Conservation (phyloP, 2,113 vertebrate genomes). For the Entelurus aequoreus region DNA sequence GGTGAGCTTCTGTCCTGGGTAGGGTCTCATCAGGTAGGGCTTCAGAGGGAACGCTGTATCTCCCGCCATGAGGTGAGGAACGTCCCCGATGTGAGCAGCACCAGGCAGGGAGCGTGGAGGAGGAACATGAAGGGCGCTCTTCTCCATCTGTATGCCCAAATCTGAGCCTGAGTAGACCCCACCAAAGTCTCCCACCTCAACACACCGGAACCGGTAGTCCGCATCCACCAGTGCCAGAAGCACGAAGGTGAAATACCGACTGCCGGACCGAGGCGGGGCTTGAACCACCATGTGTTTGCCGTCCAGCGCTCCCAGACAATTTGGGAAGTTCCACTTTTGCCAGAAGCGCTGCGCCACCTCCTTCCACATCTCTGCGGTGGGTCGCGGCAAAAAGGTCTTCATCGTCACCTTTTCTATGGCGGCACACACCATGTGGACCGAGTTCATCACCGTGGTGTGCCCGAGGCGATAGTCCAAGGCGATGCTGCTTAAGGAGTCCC, state of each 20-base stretch:
- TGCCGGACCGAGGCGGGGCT: slow-evolving; percentile 8
- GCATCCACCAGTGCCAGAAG: slow-evolving; percentile 4
- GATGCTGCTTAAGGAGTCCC: too few relatives aligned
- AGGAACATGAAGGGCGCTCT: slow-evolving; percentile 4
- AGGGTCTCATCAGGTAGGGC: slow-evolving; percentile 2
- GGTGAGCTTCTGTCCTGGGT: not conserved
- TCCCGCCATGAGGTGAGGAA: not conserved
- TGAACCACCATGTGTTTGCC: slow-evolving; percentile 1
- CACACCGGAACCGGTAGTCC: too few relatives aligned
- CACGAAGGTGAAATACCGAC: slow-evolving; percentile 15
- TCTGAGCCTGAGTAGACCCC: slow-evolving; percentile 7
- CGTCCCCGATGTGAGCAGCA: not conserved
- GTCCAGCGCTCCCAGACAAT: slow-evolving; percentile 6
- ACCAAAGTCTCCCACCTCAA: slow-evolving; percentile 30
- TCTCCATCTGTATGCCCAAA: slow-evolving; percentile 9
- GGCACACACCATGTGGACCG: too few relatives aligned
- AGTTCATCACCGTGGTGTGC: too few relatives aligned
- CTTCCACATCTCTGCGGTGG: not conserved
- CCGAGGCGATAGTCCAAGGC: too few relatives aligned
- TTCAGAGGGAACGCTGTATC: not conserved
- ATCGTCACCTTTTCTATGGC: too few relatives aligned
- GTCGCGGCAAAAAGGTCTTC: not conserved
- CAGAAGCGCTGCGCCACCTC: too few relatives aligned
- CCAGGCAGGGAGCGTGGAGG: slow-evolving; percentile 5
- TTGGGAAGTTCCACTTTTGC: slow-evolving; percentile 12